Conservation (phyloP, 1,140 invertebrate genomes). For the Dryas iulia region DNA sequence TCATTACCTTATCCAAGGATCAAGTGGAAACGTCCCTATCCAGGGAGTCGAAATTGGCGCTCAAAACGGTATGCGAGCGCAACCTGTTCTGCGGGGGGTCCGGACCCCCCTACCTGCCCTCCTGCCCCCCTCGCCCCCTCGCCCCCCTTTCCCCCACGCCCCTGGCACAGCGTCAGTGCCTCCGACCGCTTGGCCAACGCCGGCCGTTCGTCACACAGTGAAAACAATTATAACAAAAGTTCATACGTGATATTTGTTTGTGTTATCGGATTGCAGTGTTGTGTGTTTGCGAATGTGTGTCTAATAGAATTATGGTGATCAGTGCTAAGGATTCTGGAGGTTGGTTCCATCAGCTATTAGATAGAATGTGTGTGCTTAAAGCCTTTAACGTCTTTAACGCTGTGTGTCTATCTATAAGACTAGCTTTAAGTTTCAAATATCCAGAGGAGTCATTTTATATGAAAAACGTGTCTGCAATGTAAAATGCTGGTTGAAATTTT, state of each 20-base stretch:
- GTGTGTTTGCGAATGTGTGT: slow-evolving; percentile 42
- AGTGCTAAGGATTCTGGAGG: slow-evolving; percentile 68
- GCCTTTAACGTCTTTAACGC: not conserved
- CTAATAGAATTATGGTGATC: slow-evolving; percentile 53
- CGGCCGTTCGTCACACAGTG: slow-evolving; percentile 40
- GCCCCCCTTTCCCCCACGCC: slow-evolving; percentile 28
- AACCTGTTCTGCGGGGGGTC: slow-evolving; percentile 65
- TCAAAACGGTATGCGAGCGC: slow-evolving; percentile 71
- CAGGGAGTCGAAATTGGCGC: slow-evolving; percentile 69
- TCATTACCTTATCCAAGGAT: slow-evolving; percentile 54
- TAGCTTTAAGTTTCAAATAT: not conserved
- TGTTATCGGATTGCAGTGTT: slow-evolving; percentile 70
- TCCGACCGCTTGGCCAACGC: slow-evolving; percentile 43
- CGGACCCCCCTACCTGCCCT: slow-evolving; percentile 26
- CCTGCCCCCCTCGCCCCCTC: slow-evolving; percentile 8
- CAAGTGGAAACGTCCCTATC: slow-evolving; percentile 51
- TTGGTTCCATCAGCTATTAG: slow-evolving; percentile 38
- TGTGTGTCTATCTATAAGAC: not conserved
- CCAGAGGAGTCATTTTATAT: not conserved
- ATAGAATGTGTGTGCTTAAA: slow-evolving; percentile 20
- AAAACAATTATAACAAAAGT: slow-evolving; percentile 29
- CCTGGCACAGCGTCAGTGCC: slow-evolving; percentile 52
- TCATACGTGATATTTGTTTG: slow-evolving; percentile 16
- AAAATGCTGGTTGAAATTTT: not conserved
- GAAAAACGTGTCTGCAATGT: not conserved